A percentile compares a stretch with the other conserved stretches of the same genome.
phyloP scores from a whole-genome alignment of 2,888 invertebrate genomes.

The Eurytoma californica region DNA sequence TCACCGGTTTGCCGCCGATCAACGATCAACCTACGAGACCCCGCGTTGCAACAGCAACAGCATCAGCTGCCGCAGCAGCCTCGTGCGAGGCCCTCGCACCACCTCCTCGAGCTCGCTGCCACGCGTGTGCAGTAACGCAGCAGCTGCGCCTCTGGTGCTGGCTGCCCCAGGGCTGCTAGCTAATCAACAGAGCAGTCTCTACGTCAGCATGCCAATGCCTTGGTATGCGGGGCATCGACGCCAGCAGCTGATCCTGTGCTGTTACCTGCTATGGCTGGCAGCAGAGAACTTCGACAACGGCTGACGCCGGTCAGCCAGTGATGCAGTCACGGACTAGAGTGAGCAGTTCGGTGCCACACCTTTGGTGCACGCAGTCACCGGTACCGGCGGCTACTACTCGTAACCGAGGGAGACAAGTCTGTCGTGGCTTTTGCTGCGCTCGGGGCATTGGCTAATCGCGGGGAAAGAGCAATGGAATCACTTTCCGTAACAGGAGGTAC shows the following conservation, averaged over 20 bases:
- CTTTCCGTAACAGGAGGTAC: conserved; percentile 61
- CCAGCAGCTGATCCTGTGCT: neutral
- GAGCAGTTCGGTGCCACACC: conserved; percentile 35
- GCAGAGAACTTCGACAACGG: conserved; percentile 25
- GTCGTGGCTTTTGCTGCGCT: conserved; percentile 45
- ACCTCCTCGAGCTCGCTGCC: conserved; percentile 16
- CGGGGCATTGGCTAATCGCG: conserved; percentile 47
- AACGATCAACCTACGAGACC: conserved; percentile 55
- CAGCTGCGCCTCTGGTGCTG: conserved; percentile 3
- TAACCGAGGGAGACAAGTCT: conserved; percentile 39
- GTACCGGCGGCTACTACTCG: conserved; percentile 26
- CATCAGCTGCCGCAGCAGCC: conserved; percentile 53
- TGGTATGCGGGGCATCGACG: conserved; percentile 26
- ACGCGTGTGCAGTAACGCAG: conserved; percentile 4
- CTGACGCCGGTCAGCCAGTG: conserved; percentile 26
- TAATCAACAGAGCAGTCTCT: conserved; percentile 17
- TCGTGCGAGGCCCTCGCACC: conserved; percentile 49
- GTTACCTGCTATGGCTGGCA: neutral
- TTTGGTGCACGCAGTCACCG: conserved; percentile 30
- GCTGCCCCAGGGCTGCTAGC: conserved; percentile 3
- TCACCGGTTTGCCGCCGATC: conserved; percentile 38
- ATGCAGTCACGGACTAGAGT: conserved; percentile 34
- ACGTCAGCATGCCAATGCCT: conserved; percentile 24
- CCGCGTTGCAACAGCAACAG: conserved; percentile 52
- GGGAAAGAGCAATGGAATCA: conserved; percentile 50